Base-by-base conservation (phyloP, 2,888 invertebrate species). In the Blastobasis lacticolella region DNA sequence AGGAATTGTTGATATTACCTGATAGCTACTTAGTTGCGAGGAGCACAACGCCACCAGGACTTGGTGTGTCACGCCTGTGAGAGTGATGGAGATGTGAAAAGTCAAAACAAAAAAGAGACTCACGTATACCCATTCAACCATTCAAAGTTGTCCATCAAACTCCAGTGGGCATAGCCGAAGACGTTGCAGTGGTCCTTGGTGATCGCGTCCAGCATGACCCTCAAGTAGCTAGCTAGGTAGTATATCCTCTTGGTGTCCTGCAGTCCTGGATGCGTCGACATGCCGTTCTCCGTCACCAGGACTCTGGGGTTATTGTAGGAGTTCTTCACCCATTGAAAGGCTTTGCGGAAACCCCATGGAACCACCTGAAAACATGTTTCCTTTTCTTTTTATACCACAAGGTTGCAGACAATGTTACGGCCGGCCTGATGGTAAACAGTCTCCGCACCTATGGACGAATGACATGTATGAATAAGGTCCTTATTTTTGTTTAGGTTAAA, bases 101-200 rank as follows among this genome's bases (percentile, higher is more conserved):
- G 23, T 23, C 23, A 23, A 23, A 23, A 6, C 10, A 23, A 45
- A 6, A 44, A 3, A 5, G 8, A 23, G 48, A 81, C 85, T 83
- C 57, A 93, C 90, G 91, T 90, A 69, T 90, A 95, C 37, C 95
- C 95, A 45, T 89, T 85, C 54, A 88, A 86, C 95, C 95, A 95
- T 73, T 96, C 95, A 74, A 93, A 94, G 68, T 94, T 94, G 66
- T 96, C 95, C 77, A 95, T 89, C 10, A 96, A 76, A 57, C 93
- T 93, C 94, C 95, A 95, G 51, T 92, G 90, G 0, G 93, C 90
- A 67, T 95, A 96, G 0, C 92, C 94, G 6, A 82, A 69, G 0
- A 93, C 88, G 49, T 84, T 82, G 57, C 91, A 91, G 0, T 89
- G 88, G 67, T 92, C 92, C 42, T 88, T 79, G 0, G 67, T 60